Percentiles rank a stretch among this genome's conserved stretches.
Evolutionary conservation across 1,140 invertebrate species (phyloP).

Genomic region (Bombus balteatus): DNA sequence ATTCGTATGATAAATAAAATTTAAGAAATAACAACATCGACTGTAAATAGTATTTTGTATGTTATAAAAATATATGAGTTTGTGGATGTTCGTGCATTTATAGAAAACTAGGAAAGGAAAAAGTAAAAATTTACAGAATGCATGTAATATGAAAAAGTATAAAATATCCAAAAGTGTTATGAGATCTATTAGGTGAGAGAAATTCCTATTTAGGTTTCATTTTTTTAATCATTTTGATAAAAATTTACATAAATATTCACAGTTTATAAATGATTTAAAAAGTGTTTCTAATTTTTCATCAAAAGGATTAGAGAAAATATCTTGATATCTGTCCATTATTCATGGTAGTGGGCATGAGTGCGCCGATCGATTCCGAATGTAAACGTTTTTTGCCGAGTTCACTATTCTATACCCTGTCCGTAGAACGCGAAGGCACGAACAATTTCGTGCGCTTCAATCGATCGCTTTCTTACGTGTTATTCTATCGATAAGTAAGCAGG

Average conservation of each 20-base stretch:
- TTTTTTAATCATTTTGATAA: not conserved
- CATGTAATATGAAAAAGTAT: not conserved
- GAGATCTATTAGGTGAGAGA: too few species aligned
- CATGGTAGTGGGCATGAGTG: not conserved
- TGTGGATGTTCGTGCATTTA: too few species aligned
- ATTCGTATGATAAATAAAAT: not conserved
- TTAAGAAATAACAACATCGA: not conserved
- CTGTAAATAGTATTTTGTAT: not conserved
- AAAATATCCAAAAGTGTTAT: not conserved
- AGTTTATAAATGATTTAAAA: not conserved
- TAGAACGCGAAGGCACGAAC: slow-evolving; percentile 16
- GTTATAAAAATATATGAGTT: too few species aligned
- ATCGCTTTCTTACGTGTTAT: slow-evolving; percentile 12
- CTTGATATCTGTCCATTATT: not conserved
- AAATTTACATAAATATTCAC: not conserved
- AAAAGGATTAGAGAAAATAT: not conserved
- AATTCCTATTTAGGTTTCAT: too few species aligned
- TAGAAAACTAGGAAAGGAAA: not conserved
- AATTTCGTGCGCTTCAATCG: slow-evolving; percentile 33
- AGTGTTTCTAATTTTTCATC: not conserved
- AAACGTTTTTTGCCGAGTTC: slow-evolving; percentile 34
- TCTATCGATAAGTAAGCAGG: not conserved
- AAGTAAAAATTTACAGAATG: not conserved
- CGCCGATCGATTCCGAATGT: slow-evolving; percentile 34
- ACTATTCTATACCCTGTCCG: not conserved